Evolutionary conservation across 2,797 vertebrate genomes (phyloP).

Genomic region (Gallinago stenura): DNA sequence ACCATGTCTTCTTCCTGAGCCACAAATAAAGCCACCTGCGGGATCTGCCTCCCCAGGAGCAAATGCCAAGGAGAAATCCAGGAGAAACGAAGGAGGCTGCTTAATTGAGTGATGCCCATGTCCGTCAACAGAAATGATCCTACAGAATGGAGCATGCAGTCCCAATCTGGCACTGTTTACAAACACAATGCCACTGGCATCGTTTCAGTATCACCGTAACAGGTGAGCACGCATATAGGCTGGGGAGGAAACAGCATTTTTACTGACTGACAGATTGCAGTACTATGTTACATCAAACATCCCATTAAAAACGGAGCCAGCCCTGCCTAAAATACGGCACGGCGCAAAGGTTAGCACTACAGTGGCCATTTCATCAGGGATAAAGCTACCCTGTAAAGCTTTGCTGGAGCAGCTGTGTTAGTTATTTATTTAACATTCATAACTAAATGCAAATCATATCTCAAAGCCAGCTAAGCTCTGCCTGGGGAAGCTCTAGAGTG

Average conservation of each 20-base stretch:
- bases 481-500: background rate
- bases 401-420: background rate
- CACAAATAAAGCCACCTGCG: background rate
- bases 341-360: background rate
- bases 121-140: background rate
- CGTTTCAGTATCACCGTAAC: background rate
- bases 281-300: background rate
- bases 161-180: constrained; percentile 37
- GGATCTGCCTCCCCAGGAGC: background rate
- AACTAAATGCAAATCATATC: background rate
- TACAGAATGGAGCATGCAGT: constrained; percentile 17
- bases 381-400: background rate
- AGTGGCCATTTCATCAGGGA: background rate
- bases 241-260: background rate
- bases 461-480: background rate
- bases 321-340: background rate
- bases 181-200: background rate
- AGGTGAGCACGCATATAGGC: background rate
- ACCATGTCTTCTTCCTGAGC: background rate
- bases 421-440: background rate
- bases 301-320: background rate
- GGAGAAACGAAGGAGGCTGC: background rate
- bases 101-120: background rate
- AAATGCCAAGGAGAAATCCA: background rate
- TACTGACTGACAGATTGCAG: background rate